phyloP scores from a whole-genome alignment of 2,797 vertebrate species.

The Myiothlypis coronata region DNA sequence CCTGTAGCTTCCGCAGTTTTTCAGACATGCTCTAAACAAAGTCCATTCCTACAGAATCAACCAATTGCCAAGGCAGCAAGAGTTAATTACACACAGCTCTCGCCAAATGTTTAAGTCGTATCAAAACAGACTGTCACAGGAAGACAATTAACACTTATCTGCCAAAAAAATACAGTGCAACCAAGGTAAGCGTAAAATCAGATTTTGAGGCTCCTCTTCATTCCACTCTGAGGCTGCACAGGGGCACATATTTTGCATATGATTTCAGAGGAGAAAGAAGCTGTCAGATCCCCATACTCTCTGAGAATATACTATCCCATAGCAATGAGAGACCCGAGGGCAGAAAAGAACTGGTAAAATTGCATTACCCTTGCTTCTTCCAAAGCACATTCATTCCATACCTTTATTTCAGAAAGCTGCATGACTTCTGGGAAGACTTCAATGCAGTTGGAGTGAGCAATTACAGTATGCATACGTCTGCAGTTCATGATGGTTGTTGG shows the following conservation, averaged over 20 bases:
- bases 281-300: not conserved
- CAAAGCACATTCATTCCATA: slow-evolving; percentile 51
- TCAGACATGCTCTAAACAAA: not conserved
- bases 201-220: not conserved
- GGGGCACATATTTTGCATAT: not conserved
- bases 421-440: slow-evolving; percentile 97
- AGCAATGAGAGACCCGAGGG: not conserved
- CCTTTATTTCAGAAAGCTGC: slow-evolving; percentile 97
- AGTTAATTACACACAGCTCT: not conserved
- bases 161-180: not conserved
- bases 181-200: not conserved
- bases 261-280: not conserved
- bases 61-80: not conserved
- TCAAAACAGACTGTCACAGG: not conserved
- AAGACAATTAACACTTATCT: slow-evolving; percentile 19
- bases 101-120: not conserved
- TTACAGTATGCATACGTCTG: slow-evolving; percentile 91
- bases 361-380: not conserved
- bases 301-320: not conserved
- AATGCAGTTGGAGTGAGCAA: slow-evolving; percentile 94
- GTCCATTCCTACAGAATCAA: not conserved
- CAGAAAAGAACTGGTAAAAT: not conserved
- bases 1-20: not conserved
- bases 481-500: slow-evolving; percentile 96
- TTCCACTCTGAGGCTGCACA: not conserved